phyloP scores from a whole-genome alignment of 2,113 vertebrate species.

The Hyperopisus bebe region DNA sequence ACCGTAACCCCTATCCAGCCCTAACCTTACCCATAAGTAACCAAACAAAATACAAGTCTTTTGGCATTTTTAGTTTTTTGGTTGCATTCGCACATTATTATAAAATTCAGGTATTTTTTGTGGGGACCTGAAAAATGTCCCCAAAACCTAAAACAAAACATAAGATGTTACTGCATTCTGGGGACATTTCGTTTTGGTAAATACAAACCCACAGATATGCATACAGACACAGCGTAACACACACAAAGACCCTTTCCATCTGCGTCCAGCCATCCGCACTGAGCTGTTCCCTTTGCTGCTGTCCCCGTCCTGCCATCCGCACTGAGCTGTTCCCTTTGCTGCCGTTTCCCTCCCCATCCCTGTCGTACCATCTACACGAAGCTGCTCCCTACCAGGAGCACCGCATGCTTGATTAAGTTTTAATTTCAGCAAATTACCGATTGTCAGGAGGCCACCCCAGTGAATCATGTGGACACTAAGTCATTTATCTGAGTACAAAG shows the following conservation, averaged over 20 bases:
- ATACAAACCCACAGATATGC: background rate
- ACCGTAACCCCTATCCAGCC: background rate
- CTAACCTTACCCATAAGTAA: background rate
- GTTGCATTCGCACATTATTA: background rate
- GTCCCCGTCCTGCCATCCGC: too few relatives aligned
- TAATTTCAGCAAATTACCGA: conserved; percentile 83
- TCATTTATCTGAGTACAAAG: conserved; percentile 69
- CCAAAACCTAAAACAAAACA: background rate
- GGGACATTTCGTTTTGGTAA: background rate
- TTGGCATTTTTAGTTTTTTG: background rate
- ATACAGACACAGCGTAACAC: background rate
- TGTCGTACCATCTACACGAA: conserved; percentile 44
- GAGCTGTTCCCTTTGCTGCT: background rate
- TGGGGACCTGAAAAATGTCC: background rate
- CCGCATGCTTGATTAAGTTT: conserved; percentile 81
- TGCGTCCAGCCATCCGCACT: background rate
- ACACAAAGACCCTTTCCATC: background rate
- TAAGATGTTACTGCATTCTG: background rate
- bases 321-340: too few relatives aligned
- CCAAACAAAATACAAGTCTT: background rate
- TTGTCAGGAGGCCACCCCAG: conserved; percentile 61
- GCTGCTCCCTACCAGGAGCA: conserved; percentile 75
- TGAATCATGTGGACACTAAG: conserved; percentile 63
- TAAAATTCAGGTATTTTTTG: background rate
- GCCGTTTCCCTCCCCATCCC: background rate